Percentiles rank a stretch among this genome's conserved stretches.
Conservation (phyloP, 2,113 vertebrate species). For the Bubo bubo region DNA sequence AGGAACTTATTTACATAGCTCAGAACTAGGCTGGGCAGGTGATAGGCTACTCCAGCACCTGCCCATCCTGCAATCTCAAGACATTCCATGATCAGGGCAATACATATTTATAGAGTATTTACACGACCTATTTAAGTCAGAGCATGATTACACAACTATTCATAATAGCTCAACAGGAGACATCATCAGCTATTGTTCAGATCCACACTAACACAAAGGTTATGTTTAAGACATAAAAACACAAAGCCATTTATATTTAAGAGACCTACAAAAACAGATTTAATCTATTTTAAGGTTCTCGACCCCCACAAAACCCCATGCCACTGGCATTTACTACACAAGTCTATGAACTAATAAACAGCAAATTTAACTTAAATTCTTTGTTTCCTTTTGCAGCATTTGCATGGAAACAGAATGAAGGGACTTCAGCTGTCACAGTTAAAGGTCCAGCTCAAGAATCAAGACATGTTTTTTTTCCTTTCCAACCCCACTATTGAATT, state of each 20-base stretch:
- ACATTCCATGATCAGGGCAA: neutral
- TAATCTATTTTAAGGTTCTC: slow-evolving; percentile 31
- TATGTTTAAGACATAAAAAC: slow-evolving; percentile 62
- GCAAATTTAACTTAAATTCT: neutral
- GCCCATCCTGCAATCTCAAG: neutral
- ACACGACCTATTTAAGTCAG: slow-evolving; percentile 23
- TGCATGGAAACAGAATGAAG: neutral
- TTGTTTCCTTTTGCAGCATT: neutral
- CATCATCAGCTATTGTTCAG: slow-evolving; percentile 39
- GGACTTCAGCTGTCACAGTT: neutral
- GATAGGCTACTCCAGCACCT: neutral
- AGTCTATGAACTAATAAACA: neutral
- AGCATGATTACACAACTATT: slow-evolving; percentile 29
- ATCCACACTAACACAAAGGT: slow-evolving; percentile 49
- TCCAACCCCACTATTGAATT: neutral
- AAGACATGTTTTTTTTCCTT: neutral
- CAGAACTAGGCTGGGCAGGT: neutral
- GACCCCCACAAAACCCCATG: neutral
- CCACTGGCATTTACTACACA: neutral
- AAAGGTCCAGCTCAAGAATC: neutral
- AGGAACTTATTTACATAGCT: neutral
- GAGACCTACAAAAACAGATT: slow-evolving; percentile 21
- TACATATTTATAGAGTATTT: slow-evolving; percentile 49
- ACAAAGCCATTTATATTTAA: slow-evolving; percentile 55
- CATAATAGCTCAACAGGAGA: slow-evolving; percentile 33